A percentile compares a stretch with the other conserved stretches of the same genome.
Conservation (phyloP, 2,797 vertebrate species). For the Cirrhinus molitorella region DNA sequence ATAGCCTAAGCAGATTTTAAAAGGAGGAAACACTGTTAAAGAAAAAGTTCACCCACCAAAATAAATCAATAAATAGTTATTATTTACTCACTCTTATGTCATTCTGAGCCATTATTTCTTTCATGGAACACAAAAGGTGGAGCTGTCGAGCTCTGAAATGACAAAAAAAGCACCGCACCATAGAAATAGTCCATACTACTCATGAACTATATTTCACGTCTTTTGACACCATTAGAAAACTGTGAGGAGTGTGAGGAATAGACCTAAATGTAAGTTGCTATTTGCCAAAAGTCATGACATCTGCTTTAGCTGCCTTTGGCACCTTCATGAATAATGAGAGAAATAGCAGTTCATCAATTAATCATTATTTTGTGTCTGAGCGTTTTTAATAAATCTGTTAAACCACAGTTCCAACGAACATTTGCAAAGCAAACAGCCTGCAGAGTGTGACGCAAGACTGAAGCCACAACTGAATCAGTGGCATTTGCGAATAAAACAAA, state of each 20-base stretch:
- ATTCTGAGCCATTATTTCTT: neutral
- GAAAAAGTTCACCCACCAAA: slow-evolving; percentile 72
- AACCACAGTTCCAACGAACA: neutral
- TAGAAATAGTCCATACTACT: neutral
- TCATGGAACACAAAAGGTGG: neutral
- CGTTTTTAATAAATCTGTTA: neutral
- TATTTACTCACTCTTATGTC: neutral
- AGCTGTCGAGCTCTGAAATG: neutral
- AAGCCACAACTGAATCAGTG: neutral
- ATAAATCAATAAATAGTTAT: slow-evolving; percentile 6
- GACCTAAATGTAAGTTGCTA: neutral
- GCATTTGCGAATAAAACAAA: neutral
- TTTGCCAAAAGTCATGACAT: neutral
- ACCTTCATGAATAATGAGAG: neutral
- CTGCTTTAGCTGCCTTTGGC: neutral
- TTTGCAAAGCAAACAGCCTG: neutral
- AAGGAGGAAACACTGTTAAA: slow-evolving; percentile 74
- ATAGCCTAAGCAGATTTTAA: slow-evolving; percentile 76
- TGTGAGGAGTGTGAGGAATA: neutral
- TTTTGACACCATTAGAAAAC: neutral
- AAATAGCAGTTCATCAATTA: neutral
- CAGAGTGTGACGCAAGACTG: neutral
- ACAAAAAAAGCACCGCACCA: neutral
- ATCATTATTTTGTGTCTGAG: neutral
- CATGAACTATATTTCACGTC: neutral